These are phyloP conservation scores for Magallana gigas DNA, from an alignment of 1,140 invertebrate genomes.

Conservation along the genomic window DNA sequence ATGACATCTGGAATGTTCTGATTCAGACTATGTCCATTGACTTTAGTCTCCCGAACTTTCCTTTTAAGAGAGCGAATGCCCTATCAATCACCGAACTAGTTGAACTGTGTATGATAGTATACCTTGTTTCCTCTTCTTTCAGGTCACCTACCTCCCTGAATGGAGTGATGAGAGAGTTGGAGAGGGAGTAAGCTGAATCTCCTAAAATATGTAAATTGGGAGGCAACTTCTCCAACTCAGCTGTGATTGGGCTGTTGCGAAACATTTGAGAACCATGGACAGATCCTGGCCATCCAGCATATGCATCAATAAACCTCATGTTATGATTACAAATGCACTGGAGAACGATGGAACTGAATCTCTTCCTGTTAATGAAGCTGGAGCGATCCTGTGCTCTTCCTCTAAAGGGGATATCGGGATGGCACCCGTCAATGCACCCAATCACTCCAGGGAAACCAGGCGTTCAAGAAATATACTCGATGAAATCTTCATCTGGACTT, in stretches of 20 bases:
- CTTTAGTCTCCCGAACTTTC: slow-evolving; percentile 36
- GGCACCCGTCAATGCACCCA: slow-evolving; percentile 34
- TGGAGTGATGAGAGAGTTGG: slow-evolving; percentile 30
- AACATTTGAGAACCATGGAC: not conserved
- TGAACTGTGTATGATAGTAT: slow-evolving; percentile 23
- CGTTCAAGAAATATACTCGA: not conserved
- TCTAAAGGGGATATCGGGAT: slow-evolving; percentile 21
- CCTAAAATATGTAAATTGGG: slow-evolving; percentile 35
- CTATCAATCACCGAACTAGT: slow-evolving; percentile 26
- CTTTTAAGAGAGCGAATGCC: slow-evolving; percentile 39
- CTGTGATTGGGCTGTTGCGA: not conserved
- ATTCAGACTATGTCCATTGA: slow-evolving; percentile 29
- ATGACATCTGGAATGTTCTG: slow-evolving; percentile 32
- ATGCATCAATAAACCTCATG: slow-evolving; percentile 54
- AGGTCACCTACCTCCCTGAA: slow-evolving; percentile 2
- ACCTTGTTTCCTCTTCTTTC: not conserved
- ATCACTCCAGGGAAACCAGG: slow-evolving; percentile 30
- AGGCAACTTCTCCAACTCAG: slow-evolving; percentile 18
- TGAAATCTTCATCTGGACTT: no score
- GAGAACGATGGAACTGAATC: slow-evolving; percentile 4
- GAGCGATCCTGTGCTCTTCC: not conserved
- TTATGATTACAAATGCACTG: slow-evolving; percentile 65
- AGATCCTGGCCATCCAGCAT: slow-evolving; percentile 9
- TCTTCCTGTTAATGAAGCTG: slow-evolving; percentile 36
- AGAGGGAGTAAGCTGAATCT: slow-evolving; percentile 40